phyloP scores from a whole-genome alignment of 2,113 vertebrate genomes.

The Thinocorus orbignyianus region DNA sequence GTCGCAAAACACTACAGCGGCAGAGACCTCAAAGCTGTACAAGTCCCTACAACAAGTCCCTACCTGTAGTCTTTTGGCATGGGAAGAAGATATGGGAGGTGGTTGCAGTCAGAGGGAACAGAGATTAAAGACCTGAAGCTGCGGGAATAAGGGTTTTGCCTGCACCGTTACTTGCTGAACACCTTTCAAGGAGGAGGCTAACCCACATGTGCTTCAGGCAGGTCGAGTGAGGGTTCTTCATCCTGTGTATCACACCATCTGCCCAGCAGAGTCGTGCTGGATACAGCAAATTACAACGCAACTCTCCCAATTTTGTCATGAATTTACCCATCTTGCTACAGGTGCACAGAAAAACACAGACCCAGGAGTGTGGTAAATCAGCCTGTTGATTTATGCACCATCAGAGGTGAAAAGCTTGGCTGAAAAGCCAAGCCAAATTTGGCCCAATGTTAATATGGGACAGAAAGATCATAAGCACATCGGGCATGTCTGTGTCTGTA shows the following conservation, averaged over 20 bases:
- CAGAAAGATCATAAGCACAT: neutral
- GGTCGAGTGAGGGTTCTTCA: rapidly evolving
- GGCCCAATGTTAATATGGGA: neutral
- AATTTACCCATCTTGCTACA: neutral
- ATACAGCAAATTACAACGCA: neutral
- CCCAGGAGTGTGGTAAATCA: neutral
- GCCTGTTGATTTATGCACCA: neutral
- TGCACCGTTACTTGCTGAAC: rapidly evolving
- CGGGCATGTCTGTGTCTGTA: neutral
- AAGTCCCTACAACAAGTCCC: neutral
- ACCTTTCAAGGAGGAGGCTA: rapidly evolving
- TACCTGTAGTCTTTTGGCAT: neutral
- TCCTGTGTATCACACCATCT: neutral
- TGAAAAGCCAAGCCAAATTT: neutral
- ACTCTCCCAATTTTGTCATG: neutral
- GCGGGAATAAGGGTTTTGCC: rapidly evolving
- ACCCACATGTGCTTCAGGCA: neutral
- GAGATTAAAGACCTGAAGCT: neutral
- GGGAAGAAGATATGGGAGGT: neutral
- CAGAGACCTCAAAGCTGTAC: neutral
- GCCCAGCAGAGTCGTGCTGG: neutral
- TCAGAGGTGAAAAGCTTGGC: neutral
- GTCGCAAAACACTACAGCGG: neutral
- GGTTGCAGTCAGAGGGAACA: rapidly evolving
- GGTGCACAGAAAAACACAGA: neutral